These are phyloP conservation scores for Corythornis vintsioides DNA, from an alignment of 2,113 vertebrate species.

Conservation along the genomic window DNA sequence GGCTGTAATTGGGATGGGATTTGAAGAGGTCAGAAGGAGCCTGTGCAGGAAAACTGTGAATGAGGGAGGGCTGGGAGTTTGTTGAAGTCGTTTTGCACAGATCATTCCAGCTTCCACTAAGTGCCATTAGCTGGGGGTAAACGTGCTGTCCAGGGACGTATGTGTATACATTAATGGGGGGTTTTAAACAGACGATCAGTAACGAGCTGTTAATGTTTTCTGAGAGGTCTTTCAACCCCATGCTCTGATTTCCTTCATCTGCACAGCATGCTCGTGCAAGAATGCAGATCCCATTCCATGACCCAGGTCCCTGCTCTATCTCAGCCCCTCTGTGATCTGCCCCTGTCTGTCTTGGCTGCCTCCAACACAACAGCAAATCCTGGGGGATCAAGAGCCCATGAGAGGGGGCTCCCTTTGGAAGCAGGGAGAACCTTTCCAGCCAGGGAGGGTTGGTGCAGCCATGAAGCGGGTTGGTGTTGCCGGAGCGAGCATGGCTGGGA, in stretches of 20 bases:
- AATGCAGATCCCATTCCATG: background rate
- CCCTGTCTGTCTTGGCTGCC: background rate
- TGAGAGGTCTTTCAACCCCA: background rate
- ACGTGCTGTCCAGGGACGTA: background rate
- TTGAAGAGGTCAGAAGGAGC: slow-evolving; percentile 55
- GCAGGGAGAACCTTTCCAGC: background rate
- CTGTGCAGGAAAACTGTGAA: slow-evolving; percentile 14
- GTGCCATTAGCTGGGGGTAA: slow-evolving; percentile 46
- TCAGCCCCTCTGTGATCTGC: accelerated
- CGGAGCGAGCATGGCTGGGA: accelerated
- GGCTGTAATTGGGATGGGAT: slow-evolving; percentile 67
- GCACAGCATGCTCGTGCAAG: accelerated
- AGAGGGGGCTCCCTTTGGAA: background rate
- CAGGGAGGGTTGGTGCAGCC: background rate
- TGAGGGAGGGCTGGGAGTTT: slow-evolving; percentile 29
- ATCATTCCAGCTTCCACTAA: slow-evolving; percentile 27
- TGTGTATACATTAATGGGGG: slow-evolving; percentile 21
- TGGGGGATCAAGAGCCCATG: background rate
- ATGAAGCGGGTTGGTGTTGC: accelerated
- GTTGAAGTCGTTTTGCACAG: background rate
- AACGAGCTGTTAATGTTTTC: slow-evolving; percentile 68
- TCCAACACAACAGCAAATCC: background rate
- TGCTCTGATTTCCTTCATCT: background rate
- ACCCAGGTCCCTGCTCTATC: background rate
- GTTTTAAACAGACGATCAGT: slow-evolving; percentile 57